Percentiles rank a stretch among this genome's conserved stretches.
phyloP scores from a whole-genome alignment of 1,140 invertebrate species.

The Epicauta chinensis region DNA sequence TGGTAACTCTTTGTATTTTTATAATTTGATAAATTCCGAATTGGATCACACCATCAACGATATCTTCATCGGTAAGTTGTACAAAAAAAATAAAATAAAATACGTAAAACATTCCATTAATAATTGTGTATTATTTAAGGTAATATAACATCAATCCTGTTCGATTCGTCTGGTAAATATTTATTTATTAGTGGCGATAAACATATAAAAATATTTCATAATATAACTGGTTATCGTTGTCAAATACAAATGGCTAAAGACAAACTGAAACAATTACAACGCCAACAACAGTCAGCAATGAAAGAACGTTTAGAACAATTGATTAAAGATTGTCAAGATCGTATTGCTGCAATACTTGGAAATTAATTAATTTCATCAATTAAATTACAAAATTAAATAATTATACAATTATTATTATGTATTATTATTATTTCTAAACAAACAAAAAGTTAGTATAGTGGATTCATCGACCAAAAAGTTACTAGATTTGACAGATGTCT shows the following conservation, averaged over 20 bases:
- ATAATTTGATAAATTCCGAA: slow-evolving; percentile 57
- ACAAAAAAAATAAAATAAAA: background rate
- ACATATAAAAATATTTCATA: slow-evolving; percentile 72
- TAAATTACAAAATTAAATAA: background rate
- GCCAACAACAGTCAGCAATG: slow-evolving; percentile 57
- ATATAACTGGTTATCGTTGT: slow-evolving; percentile 69
- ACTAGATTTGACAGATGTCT: no score
- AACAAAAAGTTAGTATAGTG: no score
- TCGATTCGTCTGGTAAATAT: slow-evolving; percentile 67
- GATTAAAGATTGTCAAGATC: slow-evolving; percentile 56
- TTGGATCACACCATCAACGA: slow-evolving; percentile 61
- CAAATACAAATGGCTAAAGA: slow-evolving; percentile 58
- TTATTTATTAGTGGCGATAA: slow-evolving; percentile 71
- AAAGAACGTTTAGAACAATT: slow-evolving; percentile 67
- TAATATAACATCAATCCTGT: slow-evolving; percentile 58
- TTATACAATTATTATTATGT: no score
- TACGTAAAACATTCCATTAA: background rate
- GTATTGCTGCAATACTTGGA: no score
- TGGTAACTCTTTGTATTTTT: slow-evolving; percentile 59
- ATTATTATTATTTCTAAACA: no score
- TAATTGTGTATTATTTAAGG: slow-evolving; percentile 45
- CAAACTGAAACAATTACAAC: slow-evolving; percentile 49
- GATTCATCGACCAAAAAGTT: no score
- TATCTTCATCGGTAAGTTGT: slow-evolving; percentile 47
- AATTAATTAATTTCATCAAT: background rate